Evolutionary conservation across 2,797 vertebrate species (phyloP).

Genomic region (Sarcoramphus papa): DNA sequence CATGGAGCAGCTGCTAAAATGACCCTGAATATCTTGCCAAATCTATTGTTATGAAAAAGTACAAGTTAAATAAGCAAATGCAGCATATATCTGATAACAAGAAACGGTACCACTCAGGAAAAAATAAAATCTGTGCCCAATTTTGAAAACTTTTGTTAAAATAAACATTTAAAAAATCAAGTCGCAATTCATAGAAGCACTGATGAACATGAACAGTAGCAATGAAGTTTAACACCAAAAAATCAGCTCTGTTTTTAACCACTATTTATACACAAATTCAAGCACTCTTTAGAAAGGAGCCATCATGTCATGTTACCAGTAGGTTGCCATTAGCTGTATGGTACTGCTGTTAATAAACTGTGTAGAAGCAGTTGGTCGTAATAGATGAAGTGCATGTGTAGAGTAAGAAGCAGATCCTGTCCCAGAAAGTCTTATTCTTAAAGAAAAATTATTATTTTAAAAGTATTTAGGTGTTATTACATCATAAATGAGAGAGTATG

Average conservation of each 20-base stretch:
- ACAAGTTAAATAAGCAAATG: background rate
- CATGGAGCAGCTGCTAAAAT: background rate
- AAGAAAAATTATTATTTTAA: background rate
- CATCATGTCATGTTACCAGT: background rate
- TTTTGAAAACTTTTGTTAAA: background rate
- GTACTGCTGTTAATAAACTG: background rate
- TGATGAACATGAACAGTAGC: background rate
- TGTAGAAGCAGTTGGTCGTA: background rate
- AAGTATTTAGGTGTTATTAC: background rate
- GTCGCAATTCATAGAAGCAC: background rate
- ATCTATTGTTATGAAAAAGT: background rate
- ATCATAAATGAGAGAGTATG: background rate
- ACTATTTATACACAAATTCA: background rate
- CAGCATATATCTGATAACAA: background rate
- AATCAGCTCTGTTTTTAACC: background rate
- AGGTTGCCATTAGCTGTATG: background rate
- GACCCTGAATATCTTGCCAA: background rate
- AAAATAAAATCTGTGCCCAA: background rate
- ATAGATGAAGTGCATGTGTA: background rate
- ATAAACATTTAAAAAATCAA: background rate
- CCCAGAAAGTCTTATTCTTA: background rate
- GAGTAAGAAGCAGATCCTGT: background rate
- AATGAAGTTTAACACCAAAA: background rate
- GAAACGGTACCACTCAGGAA: background rate
- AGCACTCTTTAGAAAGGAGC: background rate